These are phyloP conservation scores for Chrysotoxum bicinctum DNA, from an alignment of 2,888 invertebrate species.

Conservation along the genomic window DNA sequence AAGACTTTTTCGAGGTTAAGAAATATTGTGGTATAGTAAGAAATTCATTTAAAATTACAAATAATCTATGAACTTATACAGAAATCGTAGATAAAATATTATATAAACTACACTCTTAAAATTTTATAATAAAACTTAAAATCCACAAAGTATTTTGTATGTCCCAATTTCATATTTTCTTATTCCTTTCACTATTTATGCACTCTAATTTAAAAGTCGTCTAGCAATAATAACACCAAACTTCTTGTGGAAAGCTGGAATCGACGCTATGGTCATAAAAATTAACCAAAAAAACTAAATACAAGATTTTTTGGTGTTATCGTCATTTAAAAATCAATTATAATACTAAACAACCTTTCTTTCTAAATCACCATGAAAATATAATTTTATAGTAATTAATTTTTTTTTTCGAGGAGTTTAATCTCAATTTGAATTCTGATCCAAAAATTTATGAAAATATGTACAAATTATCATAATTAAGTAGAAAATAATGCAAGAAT, in stretches of 20 bases:
- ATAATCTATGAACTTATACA: no score
- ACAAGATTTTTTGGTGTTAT: background rate
- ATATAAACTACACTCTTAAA: no score
- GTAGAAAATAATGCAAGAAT: background rate
- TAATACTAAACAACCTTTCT: background rate
- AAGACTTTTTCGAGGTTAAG: background rate
- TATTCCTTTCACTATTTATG: no score
- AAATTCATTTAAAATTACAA: background rate
- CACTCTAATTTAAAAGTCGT: no score
- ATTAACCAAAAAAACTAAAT: background rate
- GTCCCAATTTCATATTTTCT: no score
- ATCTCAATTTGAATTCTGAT: background rate
- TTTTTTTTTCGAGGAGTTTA: background rate
- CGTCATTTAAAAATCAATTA: constrained; percentile 2
- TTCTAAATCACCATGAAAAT: background rate
- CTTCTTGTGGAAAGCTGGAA: background rate
- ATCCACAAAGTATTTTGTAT: no score
- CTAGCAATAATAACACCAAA: no score
- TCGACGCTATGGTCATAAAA: background rate
- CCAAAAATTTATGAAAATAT: background rate
- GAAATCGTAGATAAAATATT: no score
- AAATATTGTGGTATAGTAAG: background rate
- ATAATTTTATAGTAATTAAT: background rate
- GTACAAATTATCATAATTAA: constrained; percentile 26
- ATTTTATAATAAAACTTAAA: no score